Base-by-base conservation (phyloP, 2,797 vertebrate genomes). In the Diplodus puntazzo region DNA sequence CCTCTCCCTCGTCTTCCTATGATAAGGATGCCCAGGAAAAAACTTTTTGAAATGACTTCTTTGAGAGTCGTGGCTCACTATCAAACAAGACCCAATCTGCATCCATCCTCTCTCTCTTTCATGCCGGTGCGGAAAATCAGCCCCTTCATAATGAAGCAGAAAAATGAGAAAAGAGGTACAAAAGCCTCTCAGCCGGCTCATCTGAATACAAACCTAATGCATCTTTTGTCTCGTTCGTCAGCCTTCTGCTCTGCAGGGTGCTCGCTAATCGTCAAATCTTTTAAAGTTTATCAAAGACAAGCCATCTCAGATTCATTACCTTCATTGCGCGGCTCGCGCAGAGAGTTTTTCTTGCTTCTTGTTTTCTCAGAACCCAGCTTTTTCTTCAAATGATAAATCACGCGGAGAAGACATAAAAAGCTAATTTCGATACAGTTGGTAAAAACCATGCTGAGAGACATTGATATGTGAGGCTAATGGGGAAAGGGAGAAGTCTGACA, bases 81-180 rank as follows among this genome's bases (percentile, higher is more conserved):
- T 88, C 78, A 82, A 80, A 79, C 21, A 49, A 79, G 57, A 30
- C 67, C 68, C 75, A 72, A 83, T 87, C 81, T 87, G 77, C 58
- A 74, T 68, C n/a, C 23, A 83, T 64, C 49, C 48, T 69, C 67
- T 69, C 67, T 76, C 43, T 77, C 69, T 87, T 88, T 73, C 73
- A 86, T 17, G 7, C 69, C 17, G 1, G 48, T 49, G 49, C 64
- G 60, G 65, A 45, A 60, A 80, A 81, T 81, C 23, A 72, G 55
- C 75, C 59, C 85, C 23, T 77, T 27, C 60, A 77, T 81, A 85
- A 86, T 80, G 62, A 88, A 75, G 80, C 20, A 70, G 67, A 71
- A 79, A 77, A 74, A 73, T 60, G 25, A 75, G 42, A 75, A 69
- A 87, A 67, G 11, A 71, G 60, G 30, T 45, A 54, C 45, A 65